Percentiles rank a stretch among this genome's conserved stretches.
These are phyloP conservation scores for Mimumesa dahlbomi DNA, from an alignment of 2,888 invertebrate species.

Conservation along the genomic window DNA sequence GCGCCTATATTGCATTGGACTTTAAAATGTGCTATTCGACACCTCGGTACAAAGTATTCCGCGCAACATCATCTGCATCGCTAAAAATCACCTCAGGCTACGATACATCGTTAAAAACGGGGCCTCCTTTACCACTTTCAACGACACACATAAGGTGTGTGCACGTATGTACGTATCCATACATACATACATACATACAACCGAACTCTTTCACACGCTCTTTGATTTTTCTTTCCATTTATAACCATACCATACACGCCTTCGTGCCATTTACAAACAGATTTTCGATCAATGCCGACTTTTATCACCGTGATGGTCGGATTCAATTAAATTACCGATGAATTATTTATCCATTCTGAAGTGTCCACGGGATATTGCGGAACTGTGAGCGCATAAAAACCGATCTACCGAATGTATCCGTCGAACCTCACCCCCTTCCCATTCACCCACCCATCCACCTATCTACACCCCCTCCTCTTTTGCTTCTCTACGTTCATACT, in stretches of 20 bases:
- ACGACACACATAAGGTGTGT: constrained; percentile 4
- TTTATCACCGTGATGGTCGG: constrained; percentile 5
- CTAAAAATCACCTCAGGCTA: constrained; percentile 45
- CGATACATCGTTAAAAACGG: constrained; percentile 19
- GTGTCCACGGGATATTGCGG: constrained; percentile 62
- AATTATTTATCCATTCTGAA: constrained; percentile 67
- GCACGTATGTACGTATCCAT: no score
- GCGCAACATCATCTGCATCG: constrained; percentile 55
- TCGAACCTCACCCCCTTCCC: background rate
- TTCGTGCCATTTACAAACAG: background rate
- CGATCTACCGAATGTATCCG: constrained; percentile 55
- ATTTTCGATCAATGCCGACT: constrained; percentile 8
- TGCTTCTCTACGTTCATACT: constrained; percentile 17
- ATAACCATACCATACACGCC: no score
- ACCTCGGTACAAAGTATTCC: constrained; percentile 50
- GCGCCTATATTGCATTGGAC: constrained; percentile 64
- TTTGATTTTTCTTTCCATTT: no score
- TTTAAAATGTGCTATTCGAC: constrained; percentile 60
- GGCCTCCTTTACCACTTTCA: constrained; percentile 37
- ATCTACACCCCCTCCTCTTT: background rate
- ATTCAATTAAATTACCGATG: constrained; percentile 64
- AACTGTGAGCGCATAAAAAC: constrained; percentile 51
- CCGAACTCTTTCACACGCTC: no score
- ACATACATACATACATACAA: no score
- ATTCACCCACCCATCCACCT: constrained; percentile 27